These are phyloP conservation scores for Noctua comes DNA, from an alignment of 2,888 invertebrate species.

Conservation along the genomic window DNA sequence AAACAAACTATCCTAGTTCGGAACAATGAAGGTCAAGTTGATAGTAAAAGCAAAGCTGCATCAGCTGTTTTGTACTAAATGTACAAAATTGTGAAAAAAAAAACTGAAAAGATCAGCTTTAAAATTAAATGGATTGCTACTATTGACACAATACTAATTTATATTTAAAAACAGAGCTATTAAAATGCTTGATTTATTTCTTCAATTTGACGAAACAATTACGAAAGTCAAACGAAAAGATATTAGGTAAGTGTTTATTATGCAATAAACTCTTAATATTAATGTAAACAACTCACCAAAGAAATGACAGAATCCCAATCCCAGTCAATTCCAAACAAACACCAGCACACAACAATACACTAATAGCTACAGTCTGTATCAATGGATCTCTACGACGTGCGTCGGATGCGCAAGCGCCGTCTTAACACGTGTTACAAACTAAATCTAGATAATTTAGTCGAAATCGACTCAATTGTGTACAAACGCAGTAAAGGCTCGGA, in stretches of 20 bases:
- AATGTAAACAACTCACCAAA: conserved; percentile 41
- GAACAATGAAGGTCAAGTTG: conserved; percentile 24
- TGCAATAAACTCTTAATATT: neutral
- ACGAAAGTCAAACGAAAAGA: neutral
- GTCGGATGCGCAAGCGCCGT: conserved; percentile 44
- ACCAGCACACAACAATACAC: conserved; percentile 23
- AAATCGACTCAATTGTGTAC: conserved; percentile 53
- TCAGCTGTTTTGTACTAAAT: neutral
- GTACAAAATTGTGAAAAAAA: no score
- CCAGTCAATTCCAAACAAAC: conserved; percentile 16
- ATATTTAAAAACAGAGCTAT: neutral
- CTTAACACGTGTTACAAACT: conserved; percentile 54
- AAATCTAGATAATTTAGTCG: conserved; percentile 51
- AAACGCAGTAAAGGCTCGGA: conserved; percentile 51
- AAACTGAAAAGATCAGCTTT: neutral
- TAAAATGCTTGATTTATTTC: neutral
- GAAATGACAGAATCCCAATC: neutral
- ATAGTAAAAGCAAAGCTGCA: conserved; percentile 20
- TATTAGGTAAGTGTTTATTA: no score
- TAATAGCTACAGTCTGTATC: conserved; percentile 29
- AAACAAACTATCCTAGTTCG: conserved; percentile 27
- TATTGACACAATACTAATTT: neutral
- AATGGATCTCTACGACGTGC: conserved; percentile 36
- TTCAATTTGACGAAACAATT: neutral
- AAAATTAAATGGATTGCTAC: neutral